phyloP scores from a whole-genome alignment of 2,113 vertebrate species.

The Papio anubis region DNA sequence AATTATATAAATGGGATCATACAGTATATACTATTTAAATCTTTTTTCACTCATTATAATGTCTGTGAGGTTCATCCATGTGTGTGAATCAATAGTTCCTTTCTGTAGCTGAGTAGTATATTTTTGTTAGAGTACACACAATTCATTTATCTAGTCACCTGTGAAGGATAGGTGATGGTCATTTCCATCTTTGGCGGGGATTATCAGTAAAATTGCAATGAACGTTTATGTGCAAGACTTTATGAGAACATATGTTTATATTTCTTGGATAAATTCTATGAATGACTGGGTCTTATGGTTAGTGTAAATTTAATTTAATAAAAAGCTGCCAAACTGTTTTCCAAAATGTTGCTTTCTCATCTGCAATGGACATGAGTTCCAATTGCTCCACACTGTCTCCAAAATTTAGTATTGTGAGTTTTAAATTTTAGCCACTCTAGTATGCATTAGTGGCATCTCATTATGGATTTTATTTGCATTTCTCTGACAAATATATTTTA shows the following conservation, averaged over 20 bases:
- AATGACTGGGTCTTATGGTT: neutral
- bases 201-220: neutral
- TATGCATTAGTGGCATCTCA: neutral
- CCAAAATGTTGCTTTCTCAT: neutral
- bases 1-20: neutral
- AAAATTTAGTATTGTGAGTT: neutral
- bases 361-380: neutral
- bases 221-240: neutral
- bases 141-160: neutral
- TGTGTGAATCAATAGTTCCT: neutral
- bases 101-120: neutral
- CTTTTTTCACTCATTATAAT: neutral
- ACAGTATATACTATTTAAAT: neutral
- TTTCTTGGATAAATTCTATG: neutral
- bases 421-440: neutral
- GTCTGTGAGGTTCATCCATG: neutral
- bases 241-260: conserved; percentile 14
- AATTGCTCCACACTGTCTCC: neutral
- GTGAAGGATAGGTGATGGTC: neutral
- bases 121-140: neutral
- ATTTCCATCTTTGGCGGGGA: neutral
- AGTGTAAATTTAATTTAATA: neutral
- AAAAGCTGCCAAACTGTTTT: neutral
- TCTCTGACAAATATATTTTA: neutral
- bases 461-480: neutral